Percentiles rank a stretch among this genome's conserved stretches.
These are phyloP conservation scores for Melospiza melodia DNA, from an alignment of 2,113 vertebrate genomes.

Conservation along the genomic window DNA sequence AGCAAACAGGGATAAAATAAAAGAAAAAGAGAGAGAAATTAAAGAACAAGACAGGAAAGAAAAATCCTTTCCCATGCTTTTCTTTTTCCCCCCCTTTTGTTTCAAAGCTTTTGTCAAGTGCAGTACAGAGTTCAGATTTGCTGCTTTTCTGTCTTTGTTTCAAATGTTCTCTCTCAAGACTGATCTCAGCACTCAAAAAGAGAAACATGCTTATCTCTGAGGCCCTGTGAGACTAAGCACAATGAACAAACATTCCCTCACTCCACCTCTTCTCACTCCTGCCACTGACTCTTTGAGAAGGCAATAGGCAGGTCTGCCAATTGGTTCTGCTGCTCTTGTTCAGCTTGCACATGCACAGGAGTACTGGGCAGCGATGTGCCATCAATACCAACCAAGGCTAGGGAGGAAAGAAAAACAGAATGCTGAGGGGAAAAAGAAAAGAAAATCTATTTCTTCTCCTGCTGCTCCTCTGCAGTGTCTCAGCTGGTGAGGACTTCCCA, in stretches of 20 bases:
- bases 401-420: background rate
- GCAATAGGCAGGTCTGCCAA: background rate
- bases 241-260: background rate
- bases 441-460: background rate
- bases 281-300: background rate
- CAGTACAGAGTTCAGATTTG: background rate
- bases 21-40: background rate
- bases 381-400: background rate
- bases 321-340: background rate
- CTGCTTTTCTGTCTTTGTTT: background rate
- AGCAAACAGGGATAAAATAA: background rate
- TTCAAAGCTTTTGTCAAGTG: background rate
- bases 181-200: background rate
- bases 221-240: background rate
- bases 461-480: background rate
- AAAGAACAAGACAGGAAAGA: background rate
- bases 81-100: background rate
- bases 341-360: background rate
- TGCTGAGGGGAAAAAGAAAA: background rate
- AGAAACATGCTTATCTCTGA: rapidly evolving
- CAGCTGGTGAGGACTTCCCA: background rate
- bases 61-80: background rate
- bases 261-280: background rate
- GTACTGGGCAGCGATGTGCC: background rate
- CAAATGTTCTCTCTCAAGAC: background rate